phyloP scores from a whole-genome alignment of 1,140 invertebrate species.

The Drosophila pallidifrons region DNA sequence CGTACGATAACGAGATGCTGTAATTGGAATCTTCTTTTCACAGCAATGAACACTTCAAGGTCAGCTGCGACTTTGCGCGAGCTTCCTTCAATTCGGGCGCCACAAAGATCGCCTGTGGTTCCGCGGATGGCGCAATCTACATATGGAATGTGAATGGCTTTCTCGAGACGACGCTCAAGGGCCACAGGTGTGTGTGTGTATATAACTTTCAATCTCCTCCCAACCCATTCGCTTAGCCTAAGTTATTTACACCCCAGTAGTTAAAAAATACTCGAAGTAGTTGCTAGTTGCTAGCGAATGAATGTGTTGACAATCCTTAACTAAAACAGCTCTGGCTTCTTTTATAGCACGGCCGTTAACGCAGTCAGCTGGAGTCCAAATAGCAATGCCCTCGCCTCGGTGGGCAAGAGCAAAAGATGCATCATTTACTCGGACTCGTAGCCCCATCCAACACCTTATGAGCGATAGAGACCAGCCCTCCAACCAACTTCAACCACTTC shows the following conservation, averaged over 20 bases:
- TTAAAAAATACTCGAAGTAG: not conserved
- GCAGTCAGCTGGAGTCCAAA: conserved; percentile 97
- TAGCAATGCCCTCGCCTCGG: conserved; percentile 93
- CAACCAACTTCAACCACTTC: not conserved
- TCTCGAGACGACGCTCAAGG: conserved; percentile 93
- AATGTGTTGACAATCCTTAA: conserved; percentile 41
- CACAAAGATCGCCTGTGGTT: conserved; percentile 94
- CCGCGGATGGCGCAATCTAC: conserved; percentile 94
- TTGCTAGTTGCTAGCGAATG: not conserved
- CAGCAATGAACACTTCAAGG: conserved; percentile 97
- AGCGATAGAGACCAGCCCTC: not conserved
- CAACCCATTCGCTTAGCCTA: no score
- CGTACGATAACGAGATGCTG: not conserved
- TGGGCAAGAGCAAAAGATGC: conserved; percentile 93
- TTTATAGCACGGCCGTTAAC: conserved; percentile 92
- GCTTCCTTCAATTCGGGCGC: conserved; percentile 96
- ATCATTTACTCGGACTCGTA: conserved; percentile 92
- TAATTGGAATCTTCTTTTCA: conserved; percentile 59
- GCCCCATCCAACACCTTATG: conserved; percentile 25
- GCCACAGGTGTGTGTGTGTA: conserved; percentile 91
- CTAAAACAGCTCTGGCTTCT: conserved; percentile 74
- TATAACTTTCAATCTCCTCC: conserved; percentile 9
- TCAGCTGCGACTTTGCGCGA: conserved; percentile 96
- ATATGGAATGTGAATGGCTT: conserved; percentile 95
- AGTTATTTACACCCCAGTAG: not conserved